Base-by-base conservation (phyloP, 2,113 vertebrate species). In the Mus spicilegus region DNA sequence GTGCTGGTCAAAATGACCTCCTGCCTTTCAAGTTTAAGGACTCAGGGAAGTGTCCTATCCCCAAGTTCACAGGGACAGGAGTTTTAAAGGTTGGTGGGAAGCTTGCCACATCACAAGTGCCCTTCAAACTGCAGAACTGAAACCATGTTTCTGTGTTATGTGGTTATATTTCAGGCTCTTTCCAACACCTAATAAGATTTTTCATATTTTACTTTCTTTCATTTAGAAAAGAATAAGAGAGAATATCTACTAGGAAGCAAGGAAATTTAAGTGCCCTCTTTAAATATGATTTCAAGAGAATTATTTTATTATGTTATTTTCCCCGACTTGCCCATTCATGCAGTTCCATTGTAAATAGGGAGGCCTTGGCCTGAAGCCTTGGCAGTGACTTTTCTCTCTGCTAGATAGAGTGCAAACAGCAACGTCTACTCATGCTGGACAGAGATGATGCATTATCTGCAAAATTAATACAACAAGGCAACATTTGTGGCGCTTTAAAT, bases 201-300 rank as follows among this genome's bases (percentile, higher is more conserved):
- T 95, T 90, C 39, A 85, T 28, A 80, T 95, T 96, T 93, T 58
- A 70, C 81, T 81, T 95, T 86, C 51, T 81, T 89, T 96, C 28
- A 56, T 76, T 46, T 87, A 95, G 51, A 91, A 88, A 90, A 96
- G 36, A 82, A 77, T 69, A 82, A 46, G 84, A 54, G 70, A 96
- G 70, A 93, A 88, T 84, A 69, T 30, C 87, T 87, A 16, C 46
- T 58, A 80, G 51, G 56, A 88, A 77, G 7, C 49, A 86, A 56
- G 89, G 90, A 61, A 73, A 84, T 5, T 49, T 51, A 85, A 89
- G 51, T 28, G 4, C 42, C 30, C 76, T 96, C 19, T 87, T 92
- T 70, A 95, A 87, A 80, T 90, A 5, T 73, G 65, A 88, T 92
- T 95, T 92, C 54, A 76, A 92, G 63, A 89, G 36, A 97, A 70